A percentile compares a stretch with the other conserved stretches of the same genome.
These are phyloP conservation scores for Pachypsylla venusta DNA, from an alignment of 1,140 invertebrate genomes.

Conservation along the genomic window DNA sequence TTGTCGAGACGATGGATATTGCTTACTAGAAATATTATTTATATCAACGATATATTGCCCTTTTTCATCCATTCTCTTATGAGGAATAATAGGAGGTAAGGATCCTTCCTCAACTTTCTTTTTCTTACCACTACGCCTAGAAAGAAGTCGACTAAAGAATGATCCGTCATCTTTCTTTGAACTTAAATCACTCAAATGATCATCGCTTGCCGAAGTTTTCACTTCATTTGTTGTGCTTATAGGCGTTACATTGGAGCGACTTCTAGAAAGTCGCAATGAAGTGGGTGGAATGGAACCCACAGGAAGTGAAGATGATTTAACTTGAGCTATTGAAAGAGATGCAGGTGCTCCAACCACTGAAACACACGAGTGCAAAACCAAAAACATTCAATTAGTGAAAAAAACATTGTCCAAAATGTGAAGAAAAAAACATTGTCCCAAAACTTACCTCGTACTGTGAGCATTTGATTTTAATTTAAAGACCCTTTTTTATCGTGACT, in stretches of 20 bases:
- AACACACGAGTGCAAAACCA: neutral
- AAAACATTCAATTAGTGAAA: neutral
- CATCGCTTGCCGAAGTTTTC: constrained; percentile 33
- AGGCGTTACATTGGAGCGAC: constrained; percentile 31
- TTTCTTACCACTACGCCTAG: constrained; percentile 46
- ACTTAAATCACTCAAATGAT: constrained; percentile 28
- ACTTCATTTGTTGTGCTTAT: constrained; percentile 25
- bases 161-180: constrained; percentile 39
- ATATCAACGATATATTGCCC: constrained; percentile 32
- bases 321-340: neutral
- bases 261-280: constrained; percentile 23
- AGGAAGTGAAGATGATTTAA: constrained; percentile 48
- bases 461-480: too few species aligned
- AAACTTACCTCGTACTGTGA: too few species aligned
- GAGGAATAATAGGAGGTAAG: constrained; percentile 28
- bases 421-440: too few species aligned
- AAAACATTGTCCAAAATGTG: too few species aligned
- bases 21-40: constrained; percentile 9
- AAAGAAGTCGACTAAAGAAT: constrained; percentile 45
- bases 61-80: constrained; percentile 36
- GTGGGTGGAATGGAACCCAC: constrained; percentile 35
- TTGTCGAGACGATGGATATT: constrained; percentile 28
- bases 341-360: constrained; percentile 1
- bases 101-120: constrained; percentile 26
- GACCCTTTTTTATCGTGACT: too few species aligned